Evolutionary conservation across 2,113 vertebrate genomes (phyloP), one percentile per base, ranked within the genome.

Genomic region (Podarcis raffonei): DNA sequence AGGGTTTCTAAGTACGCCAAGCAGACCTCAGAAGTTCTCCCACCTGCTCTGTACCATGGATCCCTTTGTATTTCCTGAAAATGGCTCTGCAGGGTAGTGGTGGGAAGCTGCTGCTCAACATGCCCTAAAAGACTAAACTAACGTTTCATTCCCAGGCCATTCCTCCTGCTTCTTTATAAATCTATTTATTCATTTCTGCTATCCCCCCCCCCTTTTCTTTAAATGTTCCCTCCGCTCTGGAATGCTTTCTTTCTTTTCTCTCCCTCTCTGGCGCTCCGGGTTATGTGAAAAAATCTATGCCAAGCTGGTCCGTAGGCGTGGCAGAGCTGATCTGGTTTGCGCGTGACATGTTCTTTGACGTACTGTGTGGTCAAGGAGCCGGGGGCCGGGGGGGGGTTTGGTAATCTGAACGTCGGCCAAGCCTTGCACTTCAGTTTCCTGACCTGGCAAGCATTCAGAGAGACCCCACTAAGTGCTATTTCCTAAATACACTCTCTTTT

Each of bases 401-500:
- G 97, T 96, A 94, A 53, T 94, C 97, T 98, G 97, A 97, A 97
- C 66, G 59, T 92, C 93, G 97, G 97, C 98, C 98, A 98, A 98
- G 96, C 96, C 97, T 98, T 97, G 97, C 97, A 98, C 98, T 98
- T 98, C 97, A 97, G 97, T 96, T 98, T 98, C 98, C 98, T 98
- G 98, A 97, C 97, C 97, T 98, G 98, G 97, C 98, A 98, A 97
- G 96, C 97, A 98, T 98, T 98, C 97, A 98, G 97, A 98, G 97
- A 96, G 97, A 97, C 97, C 97, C 97, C 96, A 97, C 97, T 98
- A 98, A 98, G 98, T 98, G 98, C 97, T 97, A 98, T 98, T 98
- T 98, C 98, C 97, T 98, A 98, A 98, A 97, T 97, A 98, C 97
- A 97, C 97, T 97, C 96, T 95, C 97, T 97, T 98, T 98, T 98